These are phyloP conservation scores for Onychomys torridus DNA, from an alignment of 2,797 vertebrate genomes.

Conservation along the genomic window DNA sequence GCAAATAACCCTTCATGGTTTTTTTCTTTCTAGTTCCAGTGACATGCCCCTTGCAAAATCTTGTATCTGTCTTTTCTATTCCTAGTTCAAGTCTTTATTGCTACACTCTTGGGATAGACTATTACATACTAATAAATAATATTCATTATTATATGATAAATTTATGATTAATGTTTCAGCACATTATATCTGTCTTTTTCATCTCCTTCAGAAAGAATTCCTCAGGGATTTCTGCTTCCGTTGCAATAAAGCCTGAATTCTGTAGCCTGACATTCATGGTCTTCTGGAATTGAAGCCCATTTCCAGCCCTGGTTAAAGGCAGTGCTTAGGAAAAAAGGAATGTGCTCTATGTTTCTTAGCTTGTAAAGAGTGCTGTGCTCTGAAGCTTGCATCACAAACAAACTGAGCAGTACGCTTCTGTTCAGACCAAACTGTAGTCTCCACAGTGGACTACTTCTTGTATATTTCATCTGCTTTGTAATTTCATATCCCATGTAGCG, in stretches of 20 bases:
- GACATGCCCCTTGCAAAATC: conserved; percentile 11
- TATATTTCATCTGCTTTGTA: conserved; percentile 54
- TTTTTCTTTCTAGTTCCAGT: conserved; percentile 52
- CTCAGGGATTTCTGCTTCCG: conserved; percentile 8
- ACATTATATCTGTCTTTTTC: not conserved
- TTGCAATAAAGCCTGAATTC: conserved; percentile 32
- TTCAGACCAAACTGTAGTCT: conserved; percentile 31
- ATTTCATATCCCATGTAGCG: not conserved
- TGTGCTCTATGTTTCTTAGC: not conserved
- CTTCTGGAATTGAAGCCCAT: conserved; percentile 40
- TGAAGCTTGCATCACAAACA: conserved; percentile 61
- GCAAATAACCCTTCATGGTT: conserved; percentile 10
- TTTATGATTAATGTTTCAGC: conserved; percentile 42
- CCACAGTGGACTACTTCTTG: not conserved
- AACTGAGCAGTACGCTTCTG: not conserved
- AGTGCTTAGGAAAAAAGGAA: not conserved
- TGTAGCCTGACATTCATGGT: not conserved
- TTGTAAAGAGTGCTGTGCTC: conserved; percentile 42
- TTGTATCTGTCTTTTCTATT: conserved; percentile 47
- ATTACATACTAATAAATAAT: not conserved
- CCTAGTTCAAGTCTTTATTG: conserved; percentile 47
- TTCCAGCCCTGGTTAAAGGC: conserved; percentile 49
- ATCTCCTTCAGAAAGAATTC: conserved; percentile 38
- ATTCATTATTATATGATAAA: not conserved
- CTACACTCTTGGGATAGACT: conserved; percentile 30